Evolutionary conservation across 2,888 invertebrate species (phyloP).

Genomic region (Lymantria dispar): DNA sequence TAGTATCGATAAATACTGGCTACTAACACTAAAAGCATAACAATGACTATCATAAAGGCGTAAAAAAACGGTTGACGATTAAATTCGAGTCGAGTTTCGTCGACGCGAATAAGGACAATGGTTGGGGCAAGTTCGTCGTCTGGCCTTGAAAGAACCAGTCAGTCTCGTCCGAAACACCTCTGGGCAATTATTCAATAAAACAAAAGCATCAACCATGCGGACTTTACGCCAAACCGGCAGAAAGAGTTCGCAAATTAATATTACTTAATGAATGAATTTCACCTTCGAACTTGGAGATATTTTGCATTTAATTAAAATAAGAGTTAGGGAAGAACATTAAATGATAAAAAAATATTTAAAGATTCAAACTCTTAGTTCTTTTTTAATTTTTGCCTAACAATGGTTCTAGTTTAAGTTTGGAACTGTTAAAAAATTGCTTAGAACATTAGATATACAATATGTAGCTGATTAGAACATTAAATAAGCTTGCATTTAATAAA

Average conservation of each 20-base stretch:
- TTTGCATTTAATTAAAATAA: constrained; percentile 9
- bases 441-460: too few relatives aligned
- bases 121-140: constrained; percentile 73
- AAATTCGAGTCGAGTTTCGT: constrained; percentile 40
- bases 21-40: constrained; percentile 17
- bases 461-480: too few relatives aligned
- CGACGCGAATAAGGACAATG: constrained; percentile 56
- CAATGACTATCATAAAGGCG: constrained; percentile 18
- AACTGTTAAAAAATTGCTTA: too few relatives aligned
- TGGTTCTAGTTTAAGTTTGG: too few relatives aligned
- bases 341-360: constrained; percentile 6
- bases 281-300: constrained; percentile 26
- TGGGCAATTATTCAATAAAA: constrained; percentile 81
- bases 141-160: constrained; percentile 81
- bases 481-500: too few relatives aligned
- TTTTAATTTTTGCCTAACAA: too few relatives aligned
- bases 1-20: constrained; percentile 7
- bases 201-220: constrained; percentile 70
- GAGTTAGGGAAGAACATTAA: constrained; percentile 7
- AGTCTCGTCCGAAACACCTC: constrained; percentile 78
- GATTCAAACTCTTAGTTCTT: too few relatives aligned
- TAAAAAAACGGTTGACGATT: constrained; percentile 26
- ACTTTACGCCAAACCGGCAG: constrained; percentile 67
- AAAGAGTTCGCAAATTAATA: constrained; percentile 64
- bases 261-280: constrained; percentile 50